phyloP scores from a whole-genome alignment of 1,140 invertebrate genomes.

The Drosophila sechellia region DNA sequence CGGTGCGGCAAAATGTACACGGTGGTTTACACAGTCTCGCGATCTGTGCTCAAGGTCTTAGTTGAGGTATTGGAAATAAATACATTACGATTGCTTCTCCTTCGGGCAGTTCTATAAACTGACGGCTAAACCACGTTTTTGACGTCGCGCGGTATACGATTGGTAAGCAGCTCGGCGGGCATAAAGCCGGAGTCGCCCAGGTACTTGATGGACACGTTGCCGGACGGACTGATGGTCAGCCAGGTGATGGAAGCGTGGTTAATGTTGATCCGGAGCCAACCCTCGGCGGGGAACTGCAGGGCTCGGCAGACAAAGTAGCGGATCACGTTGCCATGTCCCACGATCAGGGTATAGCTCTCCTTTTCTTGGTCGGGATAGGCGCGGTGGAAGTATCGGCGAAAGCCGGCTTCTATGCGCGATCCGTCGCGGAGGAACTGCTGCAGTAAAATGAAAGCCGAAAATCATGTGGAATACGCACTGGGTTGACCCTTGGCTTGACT shows the following conservation, averaged over 20 bases:
- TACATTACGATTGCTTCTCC: slow-evolving; percentile 30
- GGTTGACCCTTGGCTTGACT: slow-evolving; percentile 63
- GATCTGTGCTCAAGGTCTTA: slow-evolving; percentile 1
- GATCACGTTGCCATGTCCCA: slow-evolving; percentile 99
- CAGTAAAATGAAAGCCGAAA: slow-evolving; percentile 46
- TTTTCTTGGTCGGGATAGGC: slow-evolving; percentile 91
- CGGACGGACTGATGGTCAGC: slow-evolving; percentile 93
- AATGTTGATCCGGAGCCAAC: slow-evolving; percentile 96
- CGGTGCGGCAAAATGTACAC: not conserved
- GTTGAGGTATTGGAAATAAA: slow-evolving; percentile 33
- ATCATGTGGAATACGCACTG: not conserved
- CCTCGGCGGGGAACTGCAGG: slow-evolving; percentile 98
- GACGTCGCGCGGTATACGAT: slow-evolving; percentile 72
- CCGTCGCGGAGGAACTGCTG: slow-evolving; percentile 97
- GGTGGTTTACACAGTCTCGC: not conserved
- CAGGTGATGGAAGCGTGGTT: slow-evolving; percentile 97
- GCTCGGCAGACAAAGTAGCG: slow-evolving; percentile 99
- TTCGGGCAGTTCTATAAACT: not conserved
- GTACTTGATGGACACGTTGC: slow-evolving; percentile 91
- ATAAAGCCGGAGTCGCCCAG: slow-evolving; percentile 96
- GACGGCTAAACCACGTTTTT: slow-evolving; percentile 72
- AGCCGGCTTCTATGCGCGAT: slow-evolving; percentile 98
- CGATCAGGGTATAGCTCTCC: slow-evolving; percentile 96
- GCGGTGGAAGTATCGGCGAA: slow-evolving; percentile 96
- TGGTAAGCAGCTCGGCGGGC: slow-evolving; percentile 84